Conservation (phyloP, 2,113 vertebrate genomes). For the Sula dactylatra region DNA sequence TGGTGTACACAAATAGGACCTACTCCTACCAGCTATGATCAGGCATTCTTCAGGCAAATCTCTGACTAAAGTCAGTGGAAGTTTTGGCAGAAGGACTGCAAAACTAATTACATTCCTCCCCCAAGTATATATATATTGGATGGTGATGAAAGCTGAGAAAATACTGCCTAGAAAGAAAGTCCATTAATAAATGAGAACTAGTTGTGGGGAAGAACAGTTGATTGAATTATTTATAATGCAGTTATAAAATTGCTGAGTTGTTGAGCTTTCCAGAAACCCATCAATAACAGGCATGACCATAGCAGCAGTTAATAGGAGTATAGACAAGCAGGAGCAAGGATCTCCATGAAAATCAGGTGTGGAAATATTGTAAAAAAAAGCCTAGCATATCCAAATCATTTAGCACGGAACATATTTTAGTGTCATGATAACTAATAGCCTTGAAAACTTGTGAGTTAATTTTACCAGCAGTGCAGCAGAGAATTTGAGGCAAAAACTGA, state of each 20-base stretch:
- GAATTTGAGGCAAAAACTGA: not conserved
- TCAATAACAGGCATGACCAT: not conserved
- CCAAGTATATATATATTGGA: not conserved
- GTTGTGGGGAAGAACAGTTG: not conserved
- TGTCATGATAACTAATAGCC: not conserved
- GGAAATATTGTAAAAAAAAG: not conserved
- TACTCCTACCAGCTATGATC: not conserved
- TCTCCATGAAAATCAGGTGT: not conserved
- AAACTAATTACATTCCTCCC: conserved; percentile 45
- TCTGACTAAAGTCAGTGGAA: not conserved
- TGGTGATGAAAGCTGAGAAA: conserved; percentile 23
- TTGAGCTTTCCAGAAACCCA: conserved; percentile 22
- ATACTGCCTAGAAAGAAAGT: not conserved
- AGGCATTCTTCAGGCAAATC: not conserved
- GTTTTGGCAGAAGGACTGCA: not conserved
- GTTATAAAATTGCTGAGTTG: conserved; percentile 36
- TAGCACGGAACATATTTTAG: not conserved
- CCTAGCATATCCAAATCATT: not conserved
- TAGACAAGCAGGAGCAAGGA: not conserved
- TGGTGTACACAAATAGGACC: not conserved
- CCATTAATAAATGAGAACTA: conserved; percentile 40
- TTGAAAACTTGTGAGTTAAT: not conserved
- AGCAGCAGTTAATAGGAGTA: not conserved
- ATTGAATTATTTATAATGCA: conserved; percentile 45
- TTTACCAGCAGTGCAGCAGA: not conserved